Evolutionary conservation across 2,888 invertebrate species (phyloP).

Genomic region (Dorcus parallelipipedus): DNA sequence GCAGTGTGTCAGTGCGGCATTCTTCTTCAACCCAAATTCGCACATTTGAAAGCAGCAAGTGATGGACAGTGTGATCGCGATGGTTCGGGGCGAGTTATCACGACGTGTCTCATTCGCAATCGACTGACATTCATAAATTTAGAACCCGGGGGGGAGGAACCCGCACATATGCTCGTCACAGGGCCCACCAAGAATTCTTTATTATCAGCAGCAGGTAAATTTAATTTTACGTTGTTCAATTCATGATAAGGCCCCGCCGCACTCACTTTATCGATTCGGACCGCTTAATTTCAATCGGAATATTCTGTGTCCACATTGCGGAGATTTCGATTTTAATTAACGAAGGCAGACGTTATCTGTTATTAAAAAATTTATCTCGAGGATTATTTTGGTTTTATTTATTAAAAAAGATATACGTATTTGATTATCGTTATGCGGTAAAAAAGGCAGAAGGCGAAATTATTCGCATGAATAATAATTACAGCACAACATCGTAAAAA

Average conservation of each 20-base stretch:
- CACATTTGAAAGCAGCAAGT: conserved; percentile 2
- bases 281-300: not conserved
- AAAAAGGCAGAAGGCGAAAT: too few species aligned
- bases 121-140: conserved; percentile 7
- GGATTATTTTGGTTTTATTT: too few species aligned
- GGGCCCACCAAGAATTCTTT: not conserved
- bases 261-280: not conserved
- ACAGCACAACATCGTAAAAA: too few species aligned
- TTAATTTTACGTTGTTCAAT: not conserved
- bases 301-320: not conserved
- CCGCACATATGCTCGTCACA: conserved; percentile 14
- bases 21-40: conserved; percentile 5
- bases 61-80: conserved; percentile 12
- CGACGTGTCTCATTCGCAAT: not conserved
- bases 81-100: conserved; percentile 11
- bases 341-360: too few species aligned
- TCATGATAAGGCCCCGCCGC: not conserved
- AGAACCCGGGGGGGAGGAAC: conserved; percentile 10
- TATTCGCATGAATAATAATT: too few species aligned
- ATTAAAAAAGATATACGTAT: too few species aligned
- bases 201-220: not conserved
- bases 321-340: not conserved
- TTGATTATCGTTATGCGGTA: too few species aligned
- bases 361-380: too few species aligned
- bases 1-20: not conserved